phyloP scores from a whole-genome alignment of 2,888 invertebrate species.

The Thereva nobilitata region DNA sequence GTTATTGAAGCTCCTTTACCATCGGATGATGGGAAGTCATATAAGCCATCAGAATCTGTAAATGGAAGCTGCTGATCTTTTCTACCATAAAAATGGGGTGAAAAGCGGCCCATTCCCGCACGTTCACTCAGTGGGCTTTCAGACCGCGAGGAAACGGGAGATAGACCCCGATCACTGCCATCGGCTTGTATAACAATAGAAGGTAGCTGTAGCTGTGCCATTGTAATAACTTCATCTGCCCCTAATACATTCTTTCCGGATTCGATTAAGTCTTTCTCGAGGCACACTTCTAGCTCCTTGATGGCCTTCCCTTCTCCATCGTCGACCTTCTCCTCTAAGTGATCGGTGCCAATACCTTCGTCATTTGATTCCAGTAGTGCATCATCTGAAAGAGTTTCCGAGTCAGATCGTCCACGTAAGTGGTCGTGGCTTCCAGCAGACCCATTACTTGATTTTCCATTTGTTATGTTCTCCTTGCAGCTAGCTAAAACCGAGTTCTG shows the following conservation, averaged over 20 bases:
- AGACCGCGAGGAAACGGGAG: slow-evolving; percentile 77
- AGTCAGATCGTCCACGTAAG: slow-evolving; percentile 68
- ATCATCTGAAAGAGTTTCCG: slow-evolving; percentile 75
- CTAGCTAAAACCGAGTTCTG: slow-evolving; percentile 68
- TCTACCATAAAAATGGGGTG: slow-evolving; percentile 73
- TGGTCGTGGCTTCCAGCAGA: slow-evolving; percentile 39
- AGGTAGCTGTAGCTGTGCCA: slow-evolving; percentile 64
- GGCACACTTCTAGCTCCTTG: slow-evolving; percentile 64
- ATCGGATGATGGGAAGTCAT: slow-evolving; percentile 79
- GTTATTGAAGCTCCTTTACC: slow-evolving; percentile 62
- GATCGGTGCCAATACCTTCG: slow-evolving; percentile 78
- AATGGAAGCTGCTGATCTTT: slow-evolving; percentile 67
- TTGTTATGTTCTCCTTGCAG: slow-evolving; percentile 59
- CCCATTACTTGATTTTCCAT: slow-evolving; percentile 44
- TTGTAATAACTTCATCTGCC: slow-evolving; percentile 58
- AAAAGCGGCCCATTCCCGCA: slow-evolving; percentile 69
- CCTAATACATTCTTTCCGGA: slow-evolving; percentile 61
- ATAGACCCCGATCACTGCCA: slow-evolving; percentile 64
- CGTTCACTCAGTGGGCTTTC: slow-evolving; percentile 79
- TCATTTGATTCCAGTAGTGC: slow-evolving; percentile 73
- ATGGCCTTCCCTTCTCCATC: slow-evolving; percentile 70
- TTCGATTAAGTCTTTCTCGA: slow-evolving; percentile 57
- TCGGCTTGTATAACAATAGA: slow-evolving; percentile 65
- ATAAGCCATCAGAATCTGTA: slow-evolving; percentile 79
- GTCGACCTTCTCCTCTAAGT: slow-evolving; percentile 70